A percentile compares a stretch with the other conserved stretches of the same genome.
phyloP scores from a whole-genome alignment of 2,113 vertebrate genomes.

The Antechinus stuartii region DNA sequence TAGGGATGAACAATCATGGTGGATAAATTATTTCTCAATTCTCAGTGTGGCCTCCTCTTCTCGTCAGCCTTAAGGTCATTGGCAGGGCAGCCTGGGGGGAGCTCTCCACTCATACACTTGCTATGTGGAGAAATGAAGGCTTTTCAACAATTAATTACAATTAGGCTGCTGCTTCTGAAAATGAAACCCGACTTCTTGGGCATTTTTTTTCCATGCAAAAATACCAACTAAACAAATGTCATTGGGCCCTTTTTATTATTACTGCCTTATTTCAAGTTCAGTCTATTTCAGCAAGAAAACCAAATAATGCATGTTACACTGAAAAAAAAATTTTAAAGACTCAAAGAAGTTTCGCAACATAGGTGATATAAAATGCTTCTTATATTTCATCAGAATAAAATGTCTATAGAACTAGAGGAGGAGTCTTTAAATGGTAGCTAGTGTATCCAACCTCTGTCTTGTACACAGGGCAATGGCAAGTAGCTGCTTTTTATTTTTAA shows the following conservation, averaged over 20 bases:
- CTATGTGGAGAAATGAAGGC: constrained; percentile 72
- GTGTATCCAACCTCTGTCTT: constrained; percentile 78
- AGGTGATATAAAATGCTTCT: constrained; percentile 32
- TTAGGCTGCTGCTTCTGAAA: constrained; percentile 39
- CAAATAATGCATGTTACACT: background rate
- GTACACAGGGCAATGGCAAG: constrained; percentile 78
- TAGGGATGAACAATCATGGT: constrained; percentile 65
- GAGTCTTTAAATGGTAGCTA: constrained; percentile 77
- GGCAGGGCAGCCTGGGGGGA: constrained; percentile 72
- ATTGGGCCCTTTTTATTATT: background rate
- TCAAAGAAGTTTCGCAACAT: background rate
- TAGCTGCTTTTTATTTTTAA: constrained; percentile 83
- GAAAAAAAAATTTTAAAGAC: constrained; percentile 38
- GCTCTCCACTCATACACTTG: constrained; percentile 72
- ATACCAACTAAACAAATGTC: constrained; percentile 3
- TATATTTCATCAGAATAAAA: constrained; percentile 55
- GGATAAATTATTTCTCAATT: constrained; percentile 81
- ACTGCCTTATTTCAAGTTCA: constrained; percentile 21
- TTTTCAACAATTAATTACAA: constrained; percentile 64
- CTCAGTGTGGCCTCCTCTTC: constrained; percentile 80
- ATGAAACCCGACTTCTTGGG: background rate
- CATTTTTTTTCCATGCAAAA: background rate
- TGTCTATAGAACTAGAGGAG: constrained; percentile 69
- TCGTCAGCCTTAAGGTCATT: constrained; percentile 78
- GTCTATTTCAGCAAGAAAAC: constrained; percentile 18